Evolutionary conservation across 2,113 vertebrate species (phyloP).

Genomic region (Corythornis vintsioides): DNA sequence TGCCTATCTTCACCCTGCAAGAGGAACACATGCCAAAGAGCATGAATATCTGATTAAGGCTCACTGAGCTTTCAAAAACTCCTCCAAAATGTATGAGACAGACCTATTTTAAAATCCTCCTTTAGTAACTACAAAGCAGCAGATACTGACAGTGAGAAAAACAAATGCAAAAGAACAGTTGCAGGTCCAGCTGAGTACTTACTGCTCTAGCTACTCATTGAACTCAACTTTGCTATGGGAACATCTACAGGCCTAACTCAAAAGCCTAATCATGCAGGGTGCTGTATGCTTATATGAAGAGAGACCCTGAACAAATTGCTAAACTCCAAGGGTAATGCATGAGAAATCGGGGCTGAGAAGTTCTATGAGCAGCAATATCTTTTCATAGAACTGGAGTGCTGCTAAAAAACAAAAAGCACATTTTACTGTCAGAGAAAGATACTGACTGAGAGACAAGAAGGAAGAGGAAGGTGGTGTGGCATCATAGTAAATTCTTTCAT

Average conservation of each 20-base stretch:
- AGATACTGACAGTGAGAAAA: not conserved
- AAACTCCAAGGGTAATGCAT: not conserved
- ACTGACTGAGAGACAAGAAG: not conserved
- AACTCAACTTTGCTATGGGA: not conserved
- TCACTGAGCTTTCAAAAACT: not conserved
- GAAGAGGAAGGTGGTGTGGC: not conserved
- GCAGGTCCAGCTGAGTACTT: not conserved
- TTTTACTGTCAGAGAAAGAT: not conserved
- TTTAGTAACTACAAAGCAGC: not conserved
- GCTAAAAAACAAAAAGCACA: not conserved
- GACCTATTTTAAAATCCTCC: not conserved
- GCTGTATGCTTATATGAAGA: not conserved
- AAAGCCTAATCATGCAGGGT: not conserved
- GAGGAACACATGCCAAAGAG: not conserved
- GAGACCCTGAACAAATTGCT: not conserved
- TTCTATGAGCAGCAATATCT: not conserved
- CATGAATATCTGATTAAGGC: not conserved
- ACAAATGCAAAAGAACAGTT: not conserved
- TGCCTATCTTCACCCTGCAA: slow-evolving; percentile 90
- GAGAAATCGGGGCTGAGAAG: not conserved
- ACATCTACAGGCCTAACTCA: not conserved
- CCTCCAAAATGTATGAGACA: not conserved
- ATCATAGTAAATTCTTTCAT: not conserved
- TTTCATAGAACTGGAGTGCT: not conserved
- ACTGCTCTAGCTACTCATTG: not conserved